These are phyloP conservation scores for Augochlora pura DNA, from an alignment of 1,140 invertebrate genomes.

Conservation along the genomic window DNA sequence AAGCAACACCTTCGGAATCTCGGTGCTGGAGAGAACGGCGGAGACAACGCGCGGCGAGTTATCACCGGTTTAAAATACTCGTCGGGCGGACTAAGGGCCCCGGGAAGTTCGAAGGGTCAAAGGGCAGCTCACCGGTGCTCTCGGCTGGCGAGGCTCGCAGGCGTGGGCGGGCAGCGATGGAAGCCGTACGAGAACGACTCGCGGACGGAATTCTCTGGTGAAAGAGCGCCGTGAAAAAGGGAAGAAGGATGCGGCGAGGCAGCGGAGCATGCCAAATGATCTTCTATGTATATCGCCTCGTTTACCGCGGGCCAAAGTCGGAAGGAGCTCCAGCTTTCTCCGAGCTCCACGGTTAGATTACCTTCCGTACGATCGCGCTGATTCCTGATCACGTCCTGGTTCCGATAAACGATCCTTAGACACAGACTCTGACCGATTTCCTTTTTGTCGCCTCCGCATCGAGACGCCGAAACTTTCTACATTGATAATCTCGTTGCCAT, in stretches of 20 bases:
- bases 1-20: too few species aligned
- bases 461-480: slow-evolving; percentile 23
- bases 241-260: slow-evolving; percentile 38
- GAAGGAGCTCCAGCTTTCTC: slow-evolving; percentile 66
- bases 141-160: too few species aligned
- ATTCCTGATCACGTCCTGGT: slow-evolving; percentile 66
- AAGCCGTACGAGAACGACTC: slow-evolving; percentile 23
- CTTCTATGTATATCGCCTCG: slow-evolving; percentile 58
- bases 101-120: too few species aligned
- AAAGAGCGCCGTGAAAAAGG: not conserved
- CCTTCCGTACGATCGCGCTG: slow-evolving; percentile 57
- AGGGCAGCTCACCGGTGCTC: too few species aligned
- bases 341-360: slow-evolving; percentile 53
- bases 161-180: too few species aligned
- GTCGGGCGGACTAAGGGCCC: too few species aligned
- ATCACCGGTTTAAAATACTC: too few species aligned
- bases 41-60: too few species aligned
- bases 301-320: slow-evolving; percentile 61
- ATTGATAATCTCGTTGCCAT: slow-evolving; percentile 8
- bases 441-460: not conserved
- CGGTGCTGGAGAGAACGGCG: too few species aligned
- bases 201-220: slow-evolving; percentile 21
- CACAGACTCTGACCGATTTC: slow-evolving; percentile 19
- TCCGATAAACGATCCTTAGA: slow-evolving; percentile 48
- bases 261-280: slow-evolving; percentile 61